Percentiles rank a stretch among this genome's conserved stretches.
phyloP scores from a whole-genome alignment of 2,797 vertebrate genomes.

The Spheniscus humboldti region DNA sequence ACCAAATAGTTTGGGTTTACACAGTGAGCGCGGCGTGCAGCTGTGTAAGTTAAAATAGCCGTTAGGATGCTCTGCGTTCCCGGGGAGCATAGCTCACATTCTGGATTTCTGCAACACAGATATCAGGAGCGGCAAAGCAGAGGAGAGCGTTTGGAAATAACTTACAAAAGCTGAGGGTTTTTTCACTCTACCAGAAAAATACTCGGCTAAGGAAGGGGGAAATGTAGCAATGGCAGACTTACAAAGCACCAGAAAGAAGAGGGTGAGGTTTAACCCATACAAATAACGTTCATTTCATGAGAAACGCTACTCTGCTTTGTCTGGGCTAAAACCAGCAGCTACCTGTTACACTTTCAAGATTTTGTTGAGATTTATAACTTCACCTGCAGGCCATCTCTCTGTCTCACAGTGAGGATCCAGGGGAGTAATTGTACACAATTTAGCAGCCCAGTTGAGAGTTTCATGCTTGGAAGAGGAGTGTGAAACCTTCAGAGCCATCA shows the following conservation, averaged over 20 bases:
- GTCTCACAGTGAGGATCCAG: not conserved
- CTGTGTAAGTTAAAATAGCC: constrained; percentile 49
- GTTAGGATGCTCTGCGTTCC: not conserved
- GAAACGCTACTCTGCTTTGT: not conserved
- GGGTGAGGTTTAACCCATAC: not conserved
- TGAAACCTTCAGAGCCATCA: not conserved
- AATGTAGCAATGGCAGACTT: not conserved
- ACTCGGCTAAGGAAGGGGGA: not conserved
- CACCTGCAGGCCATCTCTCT: not conserved
- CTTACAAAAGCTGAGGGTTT: not conserved
- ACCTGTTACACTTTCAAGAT: not conserved
- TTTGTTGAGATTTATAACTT: not conserved
- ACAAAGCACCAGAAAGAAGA: not conserved
- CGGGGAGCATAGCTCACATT: not conserved
- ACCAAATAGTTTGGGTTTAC: not conserved
- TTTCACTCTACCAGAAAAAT: not conserved
- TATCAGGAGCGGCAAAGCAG: not conserved
- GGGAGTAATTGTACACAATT: not conserved
- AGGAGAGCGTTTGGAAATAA: not conserved
- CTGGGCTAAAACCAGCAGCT: not conserved
- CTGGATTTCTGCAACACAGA: not conserved
- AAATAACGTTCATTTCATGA: not conserved
- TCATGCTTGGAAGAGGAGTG: not conserved
- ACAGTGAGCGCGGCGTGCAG: not conserved
- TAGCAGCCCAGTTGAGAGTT: not conserved